Conservation (phyloP, 2,113 vertebrate species). For the Paraplagusia blochii region DNA sequence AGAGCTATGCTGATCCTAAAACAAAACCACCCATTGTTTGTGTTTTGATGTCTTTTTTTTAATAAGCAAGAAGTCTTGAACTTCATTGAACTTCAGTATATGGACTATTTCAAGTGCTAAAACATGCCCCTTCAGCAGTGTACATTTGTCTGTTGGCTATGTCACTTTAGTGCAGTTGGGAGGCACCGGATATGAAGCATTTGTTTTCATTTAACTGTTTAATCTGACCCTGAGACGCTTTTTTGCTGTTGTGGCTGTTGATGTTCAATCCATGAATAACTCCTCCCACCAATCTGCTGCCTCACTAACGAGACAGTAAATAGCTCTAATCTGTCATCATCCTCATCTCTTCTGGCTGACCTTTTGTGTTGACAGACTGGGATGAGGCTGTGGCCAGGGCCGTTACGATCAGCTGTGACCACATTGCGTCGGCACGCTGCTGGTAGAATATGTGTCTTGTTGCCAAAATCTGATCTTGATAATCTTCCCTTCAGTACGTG, state of each 20-base stretch:
- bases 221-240: no score
- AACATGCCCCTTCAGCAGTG: no score
- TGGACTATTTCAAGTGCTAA: no score
- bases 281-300: slow-evolving; percentile 32
- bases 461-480: slow-evolving; percentile 37
- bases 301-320: slow-evolving; percentile 20
- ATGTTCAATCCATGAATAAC: background rate
- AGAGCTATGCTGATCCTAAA: no score
- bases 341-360: slow-evolving; percentile 30
- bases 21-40: no score
- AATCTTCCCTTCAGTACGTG: slow-evolving; percentile 22
- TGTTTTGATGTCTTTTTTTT: no score
- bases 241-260: background rate
- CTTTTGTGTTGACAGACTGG: slow-evolving; percentile 20
- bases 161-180: no score
- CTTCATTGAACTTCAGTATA: no score
- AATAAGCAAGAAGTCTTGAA: no score
- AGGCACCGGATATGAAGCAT: no score
- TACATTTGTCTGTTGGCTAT: no score
- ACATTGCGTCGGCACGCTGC: slow-evolving; percentile 34
- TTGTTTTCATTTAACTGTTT: no score
- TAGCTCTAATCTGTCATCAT: slow-evolving; percentile 37
- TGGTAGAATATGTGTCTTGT: slow-evolving; percentile 19
- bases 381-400: slow-evolving; percentile 2
- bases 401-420: slow-evolving; percentile 30